Base-by-base conservation (phyloP, 2,888 invertebrate genomes). In the Ypsolopha scabrella region DNA sequence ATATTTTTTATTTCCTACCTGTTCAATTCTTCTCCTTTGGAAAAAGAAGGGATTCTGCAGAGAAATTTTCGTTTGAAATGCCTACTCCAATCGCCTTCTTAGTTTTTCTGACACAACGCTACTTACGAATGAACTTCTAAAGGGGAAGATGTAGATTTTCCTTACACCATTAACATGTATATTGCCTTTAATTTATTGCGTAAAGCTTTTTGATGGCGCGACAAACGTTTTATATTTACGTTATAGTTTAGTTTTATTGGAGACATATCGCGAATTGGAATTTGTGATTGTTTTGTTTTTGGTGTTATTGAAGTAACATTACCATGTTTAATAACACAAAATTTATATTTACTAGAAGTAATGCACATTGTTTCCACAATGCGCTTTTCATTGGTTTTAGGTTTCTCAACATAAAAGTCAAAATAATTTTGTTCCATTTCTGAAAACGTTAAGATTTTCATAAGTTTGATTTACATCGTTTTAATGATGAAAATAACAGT, bases 141-240 rank as follows among this genome's bases (percentile, higher is more conserved):
- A 73, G 73, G 76, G 79, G 74, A 72, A 69, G 71, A 75, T 67
- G 72, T 76, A 78, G 70, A 78, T 76, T 79, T 73, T 72, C 71
- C 71, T 74, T 68, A 70, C 65, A 66, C 75, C 75, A 77, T 81
- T 81, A 81, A 75, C 81, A 80, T 80, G 76, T 75, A 79, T 80
- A 81, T 80, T 72, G 69, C 71, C 73, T 67, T 72, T 75, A 80
- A 80, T 78, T 80, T 79, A 80, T 72, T 64, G 73, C 62, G 55
- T 59, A 59, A 64, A 70, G 68, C 71, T 69, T 75, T 73, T 72
- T 76, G 72, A 75, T 72, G 67, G 68, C 64, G 62, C 60, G 63
- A 63, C 60, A 64, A 75, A 65, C 70, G 67, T 64, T 74, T 72
- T 43, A 8, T 43, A 10, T 7, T 24, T 24, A 24, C 24, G 24